Base-by-base conservation (phyloP, 1,140 invertebrate genomes). In the Drosophila ananassae region DNA sequence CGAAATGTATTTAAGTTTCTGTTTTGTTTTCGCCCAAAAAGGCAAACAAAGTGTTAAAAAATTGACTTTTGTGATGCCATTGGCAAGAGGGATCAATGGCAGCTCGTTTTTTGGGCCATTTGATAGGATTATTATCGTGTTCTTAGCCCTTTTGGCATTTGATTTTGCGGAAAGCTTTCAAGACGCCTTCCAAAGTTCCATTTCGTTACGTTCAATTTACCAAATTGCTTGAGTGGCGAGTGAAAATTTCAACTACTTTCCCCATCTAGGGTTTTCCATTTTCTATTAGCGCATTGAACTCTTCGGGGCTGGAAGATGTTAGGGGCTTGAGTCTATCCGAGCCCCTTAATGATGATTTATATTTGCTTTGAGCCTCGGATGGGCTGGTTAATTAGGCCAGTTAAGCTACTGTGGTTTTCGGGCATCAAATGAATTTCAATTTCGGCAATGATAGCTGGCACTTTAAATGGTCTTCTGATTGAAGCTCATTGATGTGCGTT, bases 121-220 rank as follows among this genome's bases (percentile, higher is more conserved):
- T 87, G 71, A 89, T 89, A 74, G 82, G 83, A 87, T 87, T 87
- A 87, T 87, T 89, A 87, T 87, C 75, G 66, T 85, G 83, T 85
- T 85, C 77, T 76, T 76, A 68, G 66, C 73, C 78, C 64, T 81
- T 82, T 87, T 78, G 73, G 73, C 61, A 87, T 81, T 84, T 85
- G 80, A 83, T 80, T 77, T 77, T 80, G 77, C 61, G 73, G 63
- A 72, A 54, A 77, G 67, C 63, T 62, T 69, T 77, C 34, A 21
- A 9, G 21, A 61, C 47, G n/a, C 47, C 39, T n/a, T n/a, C 55
- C 52, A 13, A 64, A 67, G 47, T 60, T 81, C 63, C 61, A 63
- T 68, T 59, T 55, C 74, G 82, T 87, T 85, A 61, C 82, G 83
- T 87, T 89, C 82, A 87, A 87, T 87, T 87, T 89, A 82, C 51